Evolutionary conservation across 2,888 invertebrate species (phyloP).

Genomic region (Tetrapedia diversipes): DNA sequence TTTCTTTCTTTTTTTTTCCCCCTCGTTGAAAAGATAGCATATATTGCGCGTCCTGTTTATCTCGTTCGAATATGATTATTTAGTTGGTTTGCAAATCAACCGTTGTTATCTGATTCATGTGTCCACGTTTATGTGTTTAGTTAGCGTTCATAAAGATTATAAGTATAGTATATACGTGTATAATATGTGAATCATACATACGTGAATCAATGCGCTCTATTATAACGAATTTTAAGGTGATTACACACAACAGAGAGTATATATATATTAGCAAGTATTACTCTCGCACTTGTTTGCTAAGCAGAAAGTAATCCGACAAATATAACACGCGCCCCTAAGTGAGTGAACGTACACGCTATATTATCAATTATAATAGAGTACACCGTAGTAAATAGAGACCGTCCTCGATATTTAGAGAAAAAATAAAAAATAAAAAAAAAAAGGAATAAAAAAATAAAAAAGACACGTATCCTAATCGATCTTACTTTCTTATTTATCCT

Average conservation of each 20-base stretch:
- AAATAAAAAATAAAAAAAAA: no score
- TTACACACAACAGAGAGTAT: no score
- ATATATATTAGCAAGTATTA: background rate
- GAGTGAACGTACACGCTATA: constrained; percentile 28
- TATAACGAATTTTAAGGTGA: background rate
- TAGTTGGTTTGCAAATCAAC: background rate
- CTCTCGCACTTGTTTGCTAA: constrained; percentile 18
- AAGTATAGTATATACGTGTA: background rate
- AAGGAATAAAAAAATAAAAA: no score
- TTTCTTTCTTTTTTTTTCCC: background rate
- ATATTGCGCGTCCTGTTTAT: no score
- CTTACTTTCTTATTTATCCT: no score
- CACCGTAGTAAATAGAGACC: constrained; percentile 14
- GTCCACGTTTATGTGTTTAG: background rate
- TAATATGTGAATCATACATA: no score
- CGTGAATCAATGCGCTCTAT: background rate
- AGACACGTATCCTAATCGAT: constrained; percentile 40
- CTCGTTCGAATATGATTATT: background rate
- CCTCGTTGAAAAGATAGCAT: background rate
- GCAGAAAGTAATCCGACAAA: constrained; percentile 14
- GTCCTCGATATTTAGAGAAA: constrained; percentile 31
- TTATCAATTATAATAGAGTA: constrained; percentile 28
- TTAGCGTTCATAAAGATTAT: no score
- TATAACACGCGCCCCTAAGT: constrained; percentile 27
- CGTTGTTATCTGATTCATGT: background rate